Evolutionary conservation across 1,140 invertebrate species (phyloP), one percentile per base, ranked within the genome.

Genomic region (Solenopsis invicta): DNA sequence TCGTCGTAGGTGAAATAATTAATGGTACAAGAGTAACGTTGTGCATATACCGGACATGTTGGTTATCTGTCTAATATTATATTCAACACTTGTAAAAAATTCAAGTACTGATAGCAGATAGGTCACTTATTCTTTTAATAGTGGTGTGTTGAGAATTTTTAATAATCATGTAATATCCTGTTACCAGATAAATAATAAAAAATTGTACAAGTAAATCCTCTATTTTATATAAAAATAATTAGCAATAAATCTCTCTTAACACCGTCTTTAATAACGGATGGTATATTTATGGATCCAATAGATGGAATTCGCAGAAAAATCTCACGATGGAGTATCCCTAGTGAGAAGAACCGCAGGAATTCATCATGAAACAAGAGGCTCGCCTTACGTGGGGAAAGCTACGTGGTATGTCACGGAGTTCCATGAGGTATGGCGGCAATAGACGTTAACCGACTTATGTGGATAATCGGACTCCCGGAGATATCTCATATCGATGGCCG

Each of bases 401-500:
- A 92, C 89, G 84, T 86, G 94, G 94, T 93, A 94, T 94, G 94
- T 93, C 93, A 93, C 87, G 85, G 87, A 64, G 87, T 85, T 87
- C 93, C 92, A 84, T 93, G 92, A 95, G 94, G 94, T 95, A 95
- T 95, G 93, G 93, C 93, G 91, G 93, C 93, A 95, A 95, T 95
- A 95, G 94, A 93, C 88, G 89, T 91, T 88, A 85, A 91, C 76
- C 93, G 94, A 94, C 94, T 94, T 93, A 93, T 94, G 92, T 90
- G 94, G 93, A 94, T 94, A 94, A 94, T 94, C 92, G 92, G 91
- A 86, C 86, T 69, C 76, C 52, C 88, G 90, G 87, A 93, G 93
- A 95, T 95, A 95, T 95, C 94, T 95, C 94, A 95, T 95, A 95
- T 95, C 93, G 93, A 91, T 71, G 88, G 89, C 92, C 87, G 93